Conservation (phyloP, 2,113 vertebrate species). For the Pycnonotus jocosus region DNA sequence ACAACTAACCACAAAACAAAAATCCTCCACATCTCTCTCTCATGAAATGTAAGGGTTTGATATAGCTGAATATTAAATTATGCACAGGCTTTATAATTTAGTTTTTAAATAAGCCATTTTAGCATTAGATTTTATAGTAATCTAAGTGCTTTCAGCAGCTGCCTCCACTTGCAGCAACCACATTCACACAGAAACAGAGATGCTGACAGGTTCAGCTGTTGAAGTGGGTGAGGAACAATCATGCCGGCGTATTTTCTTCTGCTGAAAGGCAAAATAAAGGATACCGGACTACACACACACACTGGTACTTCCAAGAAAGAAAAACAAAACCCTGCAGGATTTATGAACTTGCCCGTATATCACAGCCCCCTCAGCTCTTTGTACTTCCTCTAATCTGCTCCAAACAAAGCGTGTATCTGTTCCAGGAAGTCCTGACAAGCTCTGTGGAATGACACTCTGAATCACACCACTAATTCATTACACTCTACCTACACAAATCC, state of each 20-base stretch:
- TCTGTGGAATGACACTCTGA: slow-evolving; percentile 9
- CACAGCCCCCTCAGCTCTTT: neutral
- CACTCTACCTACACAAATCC: neutral
- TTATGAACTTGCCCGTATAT: neutral
- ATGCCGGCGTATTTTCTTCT: neutral
- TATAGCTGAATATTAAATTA: neutral
- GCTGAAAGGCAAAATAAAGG: neutral
- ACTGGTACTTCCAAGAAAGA: neutral
- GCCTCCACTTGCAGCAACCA: neutral
- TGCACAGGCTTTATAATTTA: neutral
- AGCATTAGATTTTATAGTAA: neutral
- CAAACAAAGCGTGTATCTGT: neutral
- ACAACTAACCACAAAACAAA: neutral
- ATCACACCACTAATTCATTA: neutral
- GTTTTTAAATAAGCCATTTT: neutral
- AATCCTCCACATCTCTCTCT: neutral
- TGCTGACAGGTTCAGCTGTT: neutral
- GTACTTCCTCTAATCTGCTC: slow-evolving; percentile 21
- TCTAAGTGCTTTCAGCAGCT: neutral
- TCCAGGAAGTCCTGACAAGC: slow-evolving; percentile 49
- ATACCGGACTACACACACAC: neutral
- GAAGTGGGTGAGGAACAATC: neutral
- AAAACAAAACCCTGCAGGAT: slow-evolving; percentile 14
- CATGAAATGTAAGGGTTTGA: accelerated
- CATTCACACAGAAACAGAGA: neutral